phyloP scores from a whole-genome alignment of 2,113 vertebrate genomes.

The Eleginops maclovinus region DNA sequence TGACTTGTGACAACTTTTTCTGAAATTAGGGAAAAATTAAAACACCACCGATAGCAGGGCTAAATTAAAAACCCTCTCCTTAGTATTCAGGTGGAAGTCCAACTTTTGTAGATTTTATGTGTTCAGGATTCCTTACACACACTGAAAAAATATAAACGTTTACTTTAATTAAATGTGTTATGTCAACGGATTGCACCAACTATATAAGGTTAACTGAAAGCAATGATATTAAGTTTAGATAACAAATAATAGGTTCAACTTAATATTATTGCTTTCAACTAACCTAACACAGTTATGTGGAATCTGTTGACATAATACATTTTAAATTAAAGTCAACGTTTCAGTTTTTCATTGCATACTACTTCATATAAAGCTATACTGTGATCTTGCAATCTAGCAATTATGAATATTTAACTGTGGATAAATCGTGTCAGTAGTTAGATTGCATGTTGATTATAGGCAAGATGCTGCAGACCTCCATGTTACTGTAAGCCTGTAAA shows the following conservation, averaged over 20 bases:
- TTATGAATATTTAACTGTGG: background rate
- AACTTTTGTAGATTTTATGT: conserved; percentile 7
- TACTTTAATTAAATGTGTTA: too few relatives aligned
- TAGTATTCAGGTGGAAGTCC: background rate
- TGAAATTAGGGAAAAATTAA: conserved; percentile 33
- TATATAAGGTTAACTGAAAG: too few relatives aligned
- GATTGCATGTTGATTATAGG: background rate
- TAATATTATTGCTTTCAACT: too few relatives aligned
- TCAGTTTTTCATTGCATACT: background rate
- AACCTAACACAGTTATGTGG: too few relatives aligned
- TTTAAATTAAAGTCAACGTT: too few relatives aligned
- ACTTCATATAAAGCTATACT: background rate
- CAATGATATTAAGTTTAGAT: too few relatives aligned
- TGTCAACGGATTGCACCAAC: too few relatives aligned
- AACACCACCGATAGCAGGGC: background rate
- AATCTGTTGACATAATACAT: too few relatives aligned
- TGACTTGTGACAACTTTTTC: conserved; percentile 23
- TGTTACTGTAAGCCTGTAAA: conserved; percentile 55
- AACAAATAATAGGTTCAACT: too few relatives aligned
- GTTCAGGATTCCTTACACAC: background rate
- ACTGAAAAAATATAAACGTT: too few relatives aligned
- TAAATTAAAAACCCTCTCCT: conserved; percentile 6
- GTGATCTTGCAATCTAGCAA: background rate
- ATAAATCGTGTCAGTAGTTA: background rate
- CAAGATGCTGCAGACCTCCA: conserved; percentile 39